A percentile compares a stretch with the other conserved stretches of the same genome.
These are phyloP conservation scores for Hemiprocne comata DNA, from an alignment of 2,113 vertebrate genomes.

Conservation along the genomic window DNA sequence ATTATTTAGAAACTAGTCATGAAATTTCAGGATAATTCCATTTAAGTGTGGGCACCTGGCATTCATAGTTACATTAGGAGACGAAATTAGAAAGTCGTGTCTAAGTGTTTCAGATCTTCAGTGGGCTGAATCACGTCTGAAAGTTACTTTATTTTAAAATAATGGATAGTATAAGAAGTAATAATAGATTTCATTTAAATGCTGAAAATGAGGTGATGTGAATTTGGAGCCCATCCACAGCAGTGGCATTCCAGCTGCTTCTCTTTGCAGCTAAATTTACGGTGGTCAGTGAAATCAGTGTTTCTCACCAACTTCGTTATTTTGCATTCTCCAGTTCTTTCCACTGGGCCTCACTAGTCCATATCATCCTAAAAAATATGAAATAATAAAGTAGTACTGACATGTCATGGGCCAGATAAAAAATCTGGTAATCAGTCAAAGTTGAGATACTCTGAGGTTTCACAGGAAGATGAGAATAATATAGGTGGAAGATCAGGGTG, in stretches of 20 bases:
- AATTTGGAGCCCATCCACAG: not conserved
- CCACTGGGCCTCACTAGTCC: not conserved
- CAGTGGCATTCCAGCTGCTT: not conserved
- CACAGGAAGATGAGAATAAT: conserved; percentile 5
- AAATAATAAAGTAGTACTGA: not conserved
- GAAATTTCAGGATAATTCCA: not conserved
- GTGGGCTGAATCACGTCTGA: not conserved
- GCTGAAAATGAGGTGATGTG: not conserved
- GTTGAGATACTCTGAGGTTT: not conserved
- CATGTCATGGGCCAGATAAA: not conserved
- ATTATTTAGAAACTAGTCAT: not conserved
- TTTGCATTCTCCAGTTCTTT: not conserved
- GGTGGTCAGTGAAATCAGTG: not conserved
- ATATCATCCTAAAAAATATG: not conserved
- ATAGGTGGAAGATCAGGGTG: not conserved
- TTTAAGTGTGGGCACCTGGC: not conserved
- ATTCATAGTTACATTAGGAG: not conserved
- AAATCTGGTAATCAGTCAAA: not conserved
- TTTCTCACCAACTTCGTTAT: not conserved
- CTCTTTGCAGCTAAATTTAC: not conserved
- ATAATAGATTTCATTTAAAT: not conserved
- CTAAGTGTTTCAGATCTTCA: not conserved
- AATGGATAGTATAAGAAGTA: not conserved
- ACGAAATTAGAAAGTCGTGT: not conserved
- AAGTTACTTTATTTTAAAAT: not conserved